These are phyloP conservation scores for Sorex fumeus DNA, from an alignment of 2,113 vertebrate species.

Conservation along the genomic window DNA sequence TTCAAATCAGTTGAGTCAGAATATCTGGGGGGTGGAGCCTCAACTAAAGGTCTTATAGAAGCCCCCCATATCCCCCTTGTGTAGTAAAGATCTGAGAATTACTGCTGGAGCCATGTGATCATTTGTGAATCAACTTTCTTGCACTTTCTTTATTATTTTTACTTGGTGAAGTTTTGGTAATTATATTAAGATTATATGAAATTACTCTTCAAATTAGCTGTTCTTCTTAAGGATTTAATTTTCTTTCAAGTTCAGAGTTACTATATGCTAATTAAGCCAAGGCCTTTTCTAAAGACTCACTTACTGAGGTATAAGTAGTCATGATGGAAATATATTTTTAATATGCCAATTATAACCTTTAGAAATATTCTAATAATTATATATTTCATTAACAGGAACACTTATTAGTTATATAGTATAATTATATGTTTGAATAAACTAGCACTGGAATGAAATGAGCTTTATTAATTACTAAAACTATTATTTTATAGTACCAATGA, in stretches of 20 bases:
- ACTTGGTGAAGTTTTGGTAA: conserved; percentile 67
- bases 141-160: conserved; percentile 66
- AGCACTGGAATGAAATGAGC: conserved; percentile 64
- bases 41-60: background rate
- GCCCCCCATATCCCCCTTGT: background rate
- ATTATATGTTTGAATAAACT: conserved; percentile 75
- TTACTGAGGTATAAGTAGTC: conserved; percentile 63
- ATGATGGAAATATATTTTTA: conserved; percentile 70
- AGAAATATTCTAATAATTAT: conserved; percentile 74
- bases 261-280: conserved; percentile 67
- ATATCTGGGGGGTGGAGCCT: background rate
- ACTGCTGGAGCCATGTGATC: conserved; percentile 17
- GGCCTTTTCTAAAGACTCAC: conserved; percentile 43
- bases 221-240: conserved; percentile 77
- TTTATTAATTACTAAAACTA: conserved; percentile 65
- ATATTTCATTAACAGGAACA: conserved; percentile 71
- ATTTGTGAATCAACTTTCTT: conserved; percentile 47
- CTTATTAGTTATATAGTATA: conserved; percentile 72
- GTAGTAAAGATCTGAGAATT: background rate
- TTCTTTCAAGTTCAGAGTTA: conserved; percentile 71
- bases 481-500: conserved; percentile 74
- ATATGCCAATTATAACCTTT: conserved; percentile 71
- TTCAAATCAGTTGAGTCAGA: background rate
- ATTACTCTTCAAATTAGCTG: conserved; percentile 70
- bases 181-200: conserved; percentile 68